A percentile compares a stretch with the other conserved stretches of the same genome.
phyloP scores from a whole-genome alignment of 2,113 vertebrate genomes.

The Semicossyphus pulcher region DNA sequence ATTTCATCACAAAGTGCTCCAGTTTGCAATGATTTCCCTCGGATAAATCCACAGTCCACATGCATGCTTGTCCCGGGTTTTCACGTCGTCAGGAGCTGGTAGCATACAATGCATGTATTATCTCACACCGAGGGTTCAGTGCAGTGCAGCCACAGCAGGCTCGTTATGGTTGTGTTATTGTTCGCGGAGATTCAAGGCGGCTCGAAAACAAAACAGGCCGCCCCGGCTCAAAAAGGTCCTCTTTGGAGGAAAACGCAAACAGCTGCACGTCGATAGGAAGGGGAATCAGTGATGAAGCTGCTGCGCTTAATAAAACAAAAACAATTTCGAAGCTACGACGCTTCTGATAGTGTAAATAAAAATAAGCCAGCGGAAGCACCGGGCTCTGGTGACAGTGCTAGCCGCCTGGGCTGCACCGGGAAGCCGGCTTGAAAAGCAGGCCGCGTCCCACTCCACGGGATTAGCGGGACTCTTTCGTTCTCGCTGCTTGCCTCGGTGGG shows the following conservation, averaged over 20 bases:
- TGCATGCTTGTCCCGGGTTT: slow-evolving; percentile 42
- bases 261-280: neutral
- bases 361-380: slow-evolving; percentile 51
- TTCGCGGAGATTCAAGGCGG: slow-evolving; percentile 79
- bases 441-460: slow-evolving; percentile 72
- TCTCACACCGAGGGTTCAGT: neutral
- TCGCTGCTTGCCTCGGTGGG: slow-evolving; percentile 20
- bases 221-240: slow-evolving; percentile 35
- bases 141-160: slow-evolving; percentile 48
- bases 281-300: neutral
- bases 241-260: neutral
- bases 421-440: slow-evolving; percentile 79
- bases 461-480: slow-evolving; percentile 52
- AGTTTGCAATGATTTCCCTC: slow-evolving; percentile 14
- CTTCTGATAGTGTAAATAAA: neutral
- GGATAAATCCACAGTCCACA: slow-evolving; percentile 43
- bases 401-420: slow-evolving; percentile 65
- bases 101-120: slow-evolving; percentile 22
- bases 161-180: slow-evolving; percentile 80
- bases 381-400: slow-evolving; percentile 57
- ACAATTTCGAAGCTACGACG: neutral
- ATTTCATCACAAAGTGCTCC: slow-evolving; percentile 34
- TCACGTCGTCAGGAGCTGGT: slow-evolving; percentile 22
- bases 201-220: slow-evolving; percentile 84
- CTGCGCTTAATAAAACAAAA: neutral